phyloP scores from a whole-genome alignment of 1,140 invertebrate genomes.

The Drosophila sucinea region DNA sequence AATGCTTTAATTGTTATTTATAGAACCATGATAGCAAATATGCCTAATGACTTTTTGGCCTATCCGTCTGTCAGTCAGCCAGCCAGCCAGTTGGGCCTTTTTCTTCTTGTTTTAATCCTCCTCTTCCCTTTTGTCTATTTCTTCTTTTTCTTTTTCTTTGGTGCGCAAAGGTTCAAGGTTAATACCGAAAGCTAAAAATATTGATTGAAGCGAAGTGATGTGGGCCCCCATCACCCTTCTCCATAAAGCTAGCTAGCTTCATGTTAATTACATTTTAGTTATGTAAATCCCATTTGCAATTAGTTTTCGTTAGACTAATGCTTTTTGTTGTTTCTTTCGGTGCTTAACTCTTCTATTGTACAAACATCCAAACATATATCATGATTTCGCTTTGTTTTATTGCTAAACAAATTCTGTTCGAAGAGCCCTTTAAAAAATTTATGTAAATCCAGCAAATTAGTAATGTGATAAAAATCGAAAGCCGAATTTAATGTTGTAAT shows the following conservation, averaged over 20 bases:
- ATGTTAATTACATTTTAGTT: constrained; percentile 74
- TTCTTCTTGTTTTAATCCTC: constrained; percentile 27
- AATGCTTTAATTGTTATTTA: constrained; percentile 80
- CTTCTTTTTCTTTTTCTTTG: neutral
- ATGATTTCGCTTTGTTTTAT: constrained; percentile 49
- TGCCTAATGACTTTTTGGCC: constrained; percentile 66
- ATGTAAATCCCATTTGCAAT: constrained; percentile 77
- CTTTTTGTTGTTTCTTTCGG: constrained; percentile 26
- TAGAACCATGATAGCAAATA: constrained; percentile 76
- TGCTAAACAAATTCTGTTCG: constrained; percentile 19
- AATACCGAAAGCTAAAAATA: constrained; percentile 56
- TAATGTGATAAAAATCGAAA: constrained; percentile 7
- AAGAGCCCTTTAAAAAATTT: constrained; percentile 1
- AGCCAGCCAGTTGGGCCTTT: constrained; percentile 43
- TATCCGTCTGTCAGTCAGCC: constrained; percentile 1
- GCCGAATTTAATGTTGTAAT: constrained; percentile 4
- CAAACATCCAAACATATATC: constrained; percentile 8
- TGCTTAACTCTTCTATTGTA: too few species aligned
- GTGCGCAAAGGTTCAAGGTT: constrained; percentile 64
- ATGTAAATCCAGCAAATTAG: constrained; percentile 2
- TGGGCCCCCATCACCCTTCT: constrained; percentile 5
- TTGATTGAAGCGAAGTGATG: constrained; percentile 47
- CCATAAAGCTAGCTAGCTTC: neutral
- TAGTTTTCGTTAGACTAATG: constrained; percentile 56
- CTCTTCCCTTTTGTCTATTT: constrained; percentile 16